Evolutionary conservation across 2,888 invertebrate species (phyloP).

Genomic region (Orthosia gothica): DNA sequence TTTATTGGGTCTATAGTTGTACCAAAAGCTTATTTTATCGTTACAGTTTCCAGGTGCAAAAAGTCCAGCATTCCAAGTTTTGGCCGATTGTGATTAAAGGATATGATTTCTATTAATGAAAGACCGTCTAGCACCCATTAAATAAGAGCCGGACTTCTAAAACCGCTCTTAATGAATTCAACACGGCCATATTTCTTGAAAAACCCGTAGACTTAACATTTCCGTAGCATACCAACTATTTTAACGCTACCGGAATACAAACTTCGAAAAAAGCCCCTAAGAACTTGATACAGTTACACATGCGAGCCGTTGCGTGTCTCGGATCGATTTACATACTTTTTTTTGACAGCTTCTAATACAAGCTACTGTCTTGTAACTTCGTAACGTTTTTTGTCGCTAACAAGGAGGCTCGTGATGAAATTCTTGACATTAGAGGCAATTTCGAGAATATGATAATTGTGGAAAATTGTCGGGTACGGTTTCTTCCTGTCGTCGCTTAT

Average conservation of each 20-base stretch:
- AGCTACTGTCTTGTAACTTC: constrained; percentile 87
- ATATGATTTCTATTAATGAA: not conserved
- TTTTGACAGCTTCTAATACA: constrained; percentile 81
- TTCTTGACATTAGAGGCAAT: constrained; percentile 75
- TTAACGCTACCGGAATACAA: constrained; percentile 46
- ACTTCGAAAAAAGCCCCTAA: constrained; percentile 49
- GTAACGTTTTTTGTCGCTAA: constrained; percentile 77
- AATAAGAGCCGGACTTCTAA: not conserved
- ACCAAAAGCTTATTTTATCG: not conserved
- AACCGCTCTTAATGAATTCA: constrained; percentile 10
- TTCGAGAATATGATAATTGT: constrained; percentile 71
- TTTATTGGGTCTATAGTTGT: not conserved
- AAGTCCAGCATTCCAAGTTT: not conserved
- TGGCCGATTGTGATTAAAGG: not conserved
- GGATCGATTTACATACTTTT: constrained; percentile 86
- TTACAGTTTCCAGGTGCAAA: not conserved
- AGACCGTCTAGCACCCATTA: not conserved
- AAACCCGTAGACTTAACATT: constrained; percentile 33
- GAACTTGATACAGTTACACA: constrained; percentile 68
- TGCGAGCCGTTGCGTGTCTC: constrained; percentile 84
- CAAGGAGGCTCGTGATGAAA: constrained; percentile 77
- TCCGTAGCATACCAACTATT: constrained; percentile 48
- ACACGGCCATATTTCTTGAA: constrained; percentile 27
- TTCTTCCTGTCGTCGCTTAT: constrained; percentile 64
- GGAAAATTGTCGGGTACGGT: constrained; percentile 60